Evolutionary conservation across 2,888 invertebrate genomes (phyloP).

Genomic region (Tipula unca): DNA sequence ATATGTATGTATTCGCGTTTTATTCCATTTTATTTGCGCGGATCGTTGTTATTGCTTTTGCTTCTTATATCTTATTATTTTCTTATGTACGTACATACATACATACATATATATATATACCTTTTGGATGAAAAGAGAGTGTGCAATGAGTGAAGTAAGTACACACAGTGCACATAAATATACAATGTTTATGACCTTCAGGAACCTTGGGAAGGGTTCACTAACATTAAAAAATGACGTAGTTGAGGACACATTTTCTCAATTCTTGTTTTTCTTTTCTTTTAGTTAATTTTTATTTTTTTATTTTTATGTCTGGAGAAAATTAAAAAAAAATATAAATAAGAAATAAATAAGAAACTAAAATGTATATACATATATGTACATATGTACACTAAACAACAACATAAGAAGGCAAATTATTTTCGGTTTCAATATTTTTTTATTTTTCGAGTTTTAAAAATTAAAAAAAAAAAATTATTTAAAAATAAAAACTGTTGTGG

Average conservation of each 20-base stretch:
- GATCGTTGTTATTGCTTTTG: neutral
- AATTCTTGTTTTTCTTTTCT: constrained; percentile 2
- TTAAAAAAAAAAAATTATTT: neutral
- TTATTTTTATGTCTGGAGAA: constrained; percentile 17
- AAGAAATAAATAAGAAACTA: neutral
- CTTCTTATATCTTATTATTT: neutral
- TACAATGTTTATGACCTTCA: constrained; percentile 20
- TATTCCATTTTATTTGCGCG: neutral
- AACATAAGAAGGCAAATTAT: neutral
- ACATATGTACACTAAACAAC: no score
- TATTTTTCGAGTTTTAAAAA: neutral
- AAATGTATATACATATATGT: neutral
- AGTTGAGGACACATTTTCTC: constrained; percentile 18
- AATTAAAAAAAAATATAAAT: neutral
- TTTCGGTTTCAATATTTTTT: constrained; percentile 1
- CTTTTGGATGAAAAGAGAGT: neutral
- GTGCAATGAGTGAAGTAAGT: constrained; percentile 16
- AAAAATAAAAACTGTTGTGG: neutral
- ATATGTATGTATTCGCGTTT: neutral
- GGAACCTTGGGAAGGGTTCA: constrained; percentile 21
- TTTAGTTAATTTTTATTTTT: neutral
- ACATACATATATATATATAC: no score
- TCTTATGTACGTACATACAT: no score
- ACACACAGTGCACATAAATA: constrained; percentile 15
- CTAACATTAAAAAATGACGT: constrained; percentile 20